Base-by-base conservation (phyloP, 2,113 vertebrate genomes). In the Scatophagus argus region DNA sequence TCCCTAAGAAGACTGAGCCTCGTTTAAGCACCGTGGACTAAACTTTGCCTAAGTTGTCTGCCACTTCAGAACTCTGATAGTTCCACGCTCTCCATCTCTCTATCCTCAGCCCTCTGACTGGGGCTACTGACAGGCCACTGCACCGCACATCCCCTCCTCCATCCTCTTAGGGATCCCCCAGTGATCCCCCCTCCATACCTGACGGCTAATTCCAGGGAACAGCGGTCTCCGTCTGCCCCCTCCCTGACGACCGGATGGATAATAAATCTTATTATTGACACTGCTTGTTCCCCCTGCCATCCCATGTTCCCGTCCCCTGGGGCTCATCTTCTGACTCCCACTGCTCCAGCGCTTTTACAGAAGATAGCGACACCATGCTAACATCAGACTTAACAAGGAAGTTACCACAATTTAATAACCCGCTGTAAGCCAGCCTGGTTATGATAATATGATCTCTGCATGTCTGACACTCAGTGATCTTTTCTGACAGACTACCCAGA, bases 201-300 rank as follows among this genome's bases (percentile, higher is more conserved):
- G 94, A 95, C 65, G 82, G 92, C 90, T 87, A 77, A 88, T 92
- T 92, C 90, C 82, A 80, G 85, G 74, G 77, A 82, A 78, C 80
- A 79, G 88, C 84, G 80, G 92, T 91, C 87, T 84, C 86, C 86
- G 93, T 93, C 93, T 89, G 81, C 87, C 83, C 79, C 84, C 89
- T 82, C 12, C 0, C 86, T 23, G 70, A 88, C 67, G 60, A 77
- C 82, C 91, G 85, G 84, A 94, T 92, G 95, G 78, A 87, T 93
- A 89, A 94, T 94, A 93, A 93, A 95, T 95, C 93, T 92, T 95
- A 85, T 92, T 95, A 94, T 93, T 93, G 95, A 94, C 94, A 93
- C 89, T 0, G 0, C 79, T 77, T 72, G 83, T 64, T 85, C 92
- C 88, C 81, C 36, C 76, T 84, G 82, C 79, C 88, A 68, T 67